Conservation (phyloP, 2,113 vertebrate genomes). For the Hiodon tergisus region DNA sequence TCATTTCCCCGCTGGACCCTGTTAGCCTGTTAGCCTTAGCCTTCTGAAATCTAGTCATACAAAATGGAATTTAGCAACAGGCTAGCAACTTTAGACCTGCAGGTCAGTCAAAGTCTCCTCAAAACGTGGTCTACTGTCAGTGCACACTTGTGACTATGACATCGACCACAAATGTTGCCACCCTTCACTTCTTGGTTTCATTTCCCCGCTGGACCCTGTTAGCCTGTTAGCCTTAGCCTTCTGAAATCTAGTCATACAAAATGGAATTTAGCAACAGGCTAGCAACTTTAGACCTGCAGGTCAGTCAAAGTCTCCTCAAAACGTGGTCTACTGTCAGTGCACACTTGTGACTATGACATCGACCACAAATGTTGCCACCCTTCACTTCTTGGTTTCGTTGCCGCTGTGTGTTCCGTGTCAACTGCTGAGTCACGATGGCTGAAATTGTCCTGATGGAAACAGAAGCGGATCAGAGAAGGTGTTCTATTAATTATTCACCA, state of each 20-base stretch:
- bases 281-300: not conserved
- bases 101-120: not conserved
- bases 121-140: not conserved
- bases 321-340: not conserved
- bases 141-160: constrained; percentile 11
- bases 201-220: not conserved
- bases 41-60: not conserved
- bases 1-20: too few species aligned
- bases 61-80: constrained; percentile 13
- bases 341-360: constrained; percentile 18
- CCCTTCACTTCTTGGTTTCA: constrained; percentile 1
- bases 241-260: not conserved
- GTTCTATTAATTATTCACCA: not conserved
- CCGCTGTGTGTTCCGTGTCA: not conserved
- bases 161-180: constrained; percentile 12
- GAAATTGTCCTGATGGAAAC: not conserved
- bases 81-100: not conserved
- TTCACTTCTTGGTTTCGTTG: not conserved
- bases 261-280: constrained; percentile 14
- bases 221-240: not conserved
- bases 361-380: constrained; percentile 4
- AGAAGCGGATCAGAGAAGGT: not conserved
- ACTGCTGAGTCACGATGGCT: not conserved
- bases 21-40: not conserved
- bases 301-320: not conserved